These are phyloP conservation scores for Drosophila robusta DNA, from an alignment of 2,888 invertebrate genomes.

Conservation along the genomic window DNA sequence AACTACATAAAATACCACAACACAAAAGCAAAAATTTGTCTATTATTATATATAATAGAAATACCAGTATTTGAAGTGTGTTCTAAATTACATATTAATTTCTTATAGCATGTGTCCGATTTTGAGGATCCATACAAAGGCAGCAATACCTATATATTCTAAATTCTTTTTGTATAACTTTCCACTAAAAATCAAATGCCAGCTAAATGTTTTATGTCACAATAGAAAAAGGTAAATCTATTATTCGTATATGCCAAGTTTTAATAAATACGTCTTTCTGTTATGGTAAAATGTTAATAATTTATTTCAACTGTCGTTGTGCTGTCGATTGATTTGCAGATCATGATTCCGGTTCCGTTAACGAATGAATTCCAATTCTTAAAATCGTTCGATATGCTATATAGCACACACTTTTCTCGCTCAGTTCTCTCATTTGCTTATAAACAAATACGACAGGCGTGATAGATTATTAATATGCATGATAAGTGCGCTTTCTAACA, in stretches of 20 bases:
- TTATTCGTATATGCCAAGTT: slow-evolving; percentile 23
- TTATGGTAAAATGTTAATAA: slow-evolving; percentile 56
- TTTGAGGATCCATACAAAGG: slow-evolving; percentile 88
- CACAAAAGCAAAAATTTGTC: slow-evolving; percentile 23
- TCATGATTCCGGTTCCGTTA: slow-evolving; percentile 21
- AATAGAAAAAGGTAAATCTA: slow-evolving; percentile 68
- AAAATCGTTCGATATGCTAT: slow-evolving; percentile 66
- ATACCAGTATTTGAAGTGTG: slow-evolving; percentile 44
- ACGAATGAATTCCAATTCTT: slow-evolving; percentile 36
- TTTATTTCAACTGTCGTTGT: slow-evolving; percentile 67
- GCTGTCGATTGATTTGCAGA: slow-evolving; percentile 44
- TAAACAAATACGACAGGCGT: slow-evolving; percentile 70
- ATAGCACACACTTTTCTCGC: slow-evolving; percentile 52
- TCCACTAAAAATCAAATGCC: slow-evolving; percentile 57
- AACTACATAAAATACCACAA: slow-evolving; percentile 8
- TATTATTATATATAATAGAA: slow-evolving; percentile 2
- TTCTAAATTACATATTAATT: slow-evolving; percentile 69
- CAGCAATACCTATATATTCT: slow-evolving; percentile 96
- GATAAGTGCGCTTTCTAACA: slow-evolving; percentile 47
- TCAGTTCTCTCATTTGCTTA: slow-evolving; percentile 33
- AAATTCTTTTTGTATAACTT: slow-evolving; percentile 84
- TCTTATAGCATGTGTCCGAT: slow-evolving; percentile 89
- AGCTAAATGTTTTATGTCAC: slow-evolving; percentile 72
- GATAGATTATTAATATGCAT: slow-evolving; percentile 77
- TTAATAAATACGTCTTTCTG: slow-evolving; percentile 40